Evolutionary conservation across 2,113 vertebrate genomes (phyloP).

Genomic region (Oryctolagus cuniculus): DNA sequence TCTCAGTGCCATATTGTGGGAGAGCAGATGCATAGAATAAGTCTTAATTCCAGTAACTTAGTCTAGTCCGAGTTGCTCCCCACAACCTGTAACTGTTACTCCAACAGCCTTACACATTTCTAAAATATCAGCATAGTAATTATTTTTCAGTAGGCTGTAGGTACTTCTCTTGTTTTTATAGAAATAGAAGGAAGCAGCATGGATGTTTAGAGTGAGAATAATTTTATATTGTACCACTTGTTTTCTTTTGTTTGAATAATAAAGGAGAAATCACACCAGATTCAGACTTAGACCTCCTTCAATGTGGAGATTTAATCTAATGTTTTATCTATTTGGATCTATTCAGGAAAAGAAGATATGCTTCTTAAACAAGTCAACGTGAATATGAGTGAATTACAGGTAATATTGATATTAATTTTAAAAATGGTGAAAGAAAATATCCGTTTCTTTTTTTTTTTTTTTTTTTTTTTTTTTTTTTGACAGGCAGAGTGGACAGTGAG

Average conservation of each 20-base stretch:
- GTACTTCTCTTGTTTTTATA: constrained; percentile 11
- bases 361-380: constrained; percentile 92
- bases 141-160: not conserved
- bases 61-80: too few relatives aligned
- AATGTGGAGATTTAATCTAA: constrained; percentile 47
- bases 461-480: too few relatives aligned
- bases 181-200: not conserved
- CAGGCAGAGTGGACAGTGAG: too few relatives aligned
- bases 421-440: constrained; percentile 33
- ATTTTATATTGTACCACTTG: constrained; percentile 24
- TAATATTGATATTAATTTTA: constrained; percentile 79
- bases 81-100: constrained; percentile 11
- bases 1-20: too few relatives aligned
- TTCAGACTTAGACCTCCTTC: constrained; percentile 2
- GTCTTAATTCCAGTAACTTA: too few relatives aligned
- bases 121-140: not conserved
- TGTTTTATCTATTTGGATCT: constrained; percentile 78
- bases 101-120: not conserved
- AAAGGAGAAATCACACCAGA: constrained; percentile 16
- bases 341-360: constrained; percentile 94
- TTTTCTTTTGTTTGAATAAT: constrained; percentile 49
- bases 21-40: too few relatives aligned
- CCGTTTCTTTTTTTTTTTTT: constrained; percentile 17
- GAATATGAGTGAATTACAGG: constrained; percentile 91
- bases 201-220: constrained; percentile 15